Conservation (phyloP, 2,888 invertebrate genomes). For the Sphecodes monilicornis region DNA sequence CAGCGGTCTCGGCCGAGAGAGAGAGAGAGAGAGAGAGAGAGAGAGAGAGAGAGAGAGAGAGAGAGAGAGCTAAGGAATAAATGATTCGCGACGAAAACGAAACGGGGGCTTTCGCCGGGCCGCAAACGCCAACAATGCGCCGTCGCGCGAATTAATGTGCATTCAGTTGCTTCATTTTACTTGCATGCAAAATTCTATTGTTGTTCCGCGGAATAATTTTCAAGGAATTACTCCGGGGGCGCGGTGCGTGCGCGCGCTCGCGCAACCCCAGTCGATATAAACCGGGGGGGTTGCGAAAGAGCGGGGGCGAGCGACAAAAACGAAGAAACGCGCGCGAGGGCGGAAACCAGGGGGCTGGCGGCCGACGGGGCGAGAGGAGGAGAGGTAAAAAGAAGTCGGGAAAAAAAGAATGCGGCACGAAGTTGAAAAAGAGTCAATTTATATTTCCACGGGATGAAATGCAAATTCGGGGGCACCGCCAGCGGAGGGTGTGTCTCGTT, state of each 20-base stretch:
- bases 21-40: constrained; percentile 51
- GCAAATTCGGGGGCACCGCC: constrained; percentile 40
- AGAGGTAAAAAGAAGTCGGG: not conserved
- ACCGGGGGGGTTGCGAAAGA: constrained; percentile 11
- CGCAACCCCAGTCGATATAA: constrained; percentile 37
- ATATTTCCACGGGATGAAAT: constrained; percentile 50
- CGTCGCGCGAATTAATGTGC: constrained; percentile 52
- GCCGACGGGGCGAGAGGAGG: not conserved
- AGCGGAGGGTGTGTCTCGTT: constrained; percentile 23
- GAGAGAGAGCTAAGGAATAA: constrained; percentile 52
- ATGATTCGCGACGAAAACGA: constrained; percentile 47
- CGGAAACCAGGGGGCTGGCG: not conserved
- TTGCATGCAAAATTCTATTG: constrained; percentile 61
- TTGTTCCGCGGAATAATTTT: constrained; percentile 58
- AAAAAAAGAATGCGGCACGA: constrained; percentile 3
- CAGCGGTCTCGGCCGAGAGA: not conserved
- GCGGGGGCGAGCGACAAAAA: constrained; percentile 6
- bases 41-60: constrained; percentile 51
- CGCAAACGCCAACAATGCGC: constrained; percentile 34
- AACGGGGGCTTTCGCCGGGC: constrained; percentile 20
- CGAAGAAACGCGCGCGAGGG: not conserved
- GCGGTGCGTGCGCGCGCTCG: constrained; percentile 16
- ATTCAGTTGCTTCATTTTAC: constrained; percentile 61
- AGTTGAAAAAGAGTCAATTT: constrained; percentile 37
- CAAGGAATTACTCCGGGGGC: constrained; percentile 54